Percentiles rank a stretch among this genome's conserved stretches.
Conservation (phyloP, 2,888 invertebrate genomes). For the Leptogaster cylindrica region DNA sequence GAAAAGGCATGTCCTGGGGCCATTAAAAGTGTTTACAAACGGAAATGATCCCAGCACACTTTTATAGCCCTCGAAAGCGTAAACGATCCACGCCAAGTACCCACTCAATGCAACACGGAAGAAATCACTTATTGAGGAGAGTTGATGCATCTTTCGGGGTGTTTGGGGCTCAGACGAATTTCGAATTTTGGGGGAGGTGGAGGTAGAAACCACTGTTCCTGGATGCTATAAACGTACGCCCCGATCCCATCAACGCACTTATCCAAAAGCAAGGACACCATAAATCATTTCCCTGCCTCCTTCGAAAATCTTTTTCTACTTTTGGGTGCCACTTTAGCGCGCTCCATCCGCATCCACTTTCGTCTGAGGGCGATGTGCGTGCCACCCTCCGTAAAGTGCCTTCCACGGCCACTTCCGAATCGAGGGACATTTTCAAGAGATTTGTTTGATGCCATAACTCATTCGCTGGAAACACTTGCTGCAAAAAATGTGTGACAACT, state of each 20-base stretch:
- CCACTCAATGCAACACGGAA: conserved; percentile 38
- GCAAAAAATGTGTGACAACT: conserved; percentile 52
- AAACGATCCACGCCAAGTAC: conserved; percentile 14
- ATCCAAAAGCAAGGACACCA: conserved; percentile 34
- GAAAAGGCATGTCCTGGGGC: conserved; percentile 29
- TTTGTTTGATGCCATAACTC: conserved; percentile 49
- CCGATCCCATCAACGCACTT: conserved; percentile 17
- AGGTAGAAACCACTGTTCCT: background rate
- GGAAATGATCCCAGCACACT: conserved; percentile 28
- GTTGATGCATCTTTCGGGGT: conserved; percentile 28
- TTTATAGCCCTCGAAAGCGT: conserved; percentile 17
- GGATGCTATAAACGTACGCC: conserved; percentile 23
- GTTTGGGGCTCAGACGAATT: too few relatives aligned
- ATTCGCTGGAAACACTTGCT: conserved; percentile 51
- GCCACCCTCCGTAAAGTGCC: too few relatives aligned
- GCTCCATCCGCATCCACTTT: background rate
- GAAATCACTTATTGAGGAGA: conserved; percentile 34
- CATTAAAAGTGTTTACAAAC: conserved; percentile 38
- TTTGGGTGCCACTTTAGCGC: conserved; percentile 13
- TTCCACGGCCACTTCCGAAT: conserved; percentile 19
- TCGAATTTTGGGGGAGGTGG: too few relatives aligned
- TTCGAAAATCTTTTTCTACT: conserved; percentile 29
- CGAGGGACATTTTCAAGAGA: conserved; percentile 36
- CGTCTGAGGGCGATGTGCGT: background rate
- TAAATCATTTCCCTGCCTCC: conserved; percentile 36